Percentiles rank a stretch among this genome's conserved stretches.
These are phyloP conservation scores for Norana najaformis DNA, from an alignment of 2,888 invertebrate genomes.

Conservation along the genomic window DNA sequence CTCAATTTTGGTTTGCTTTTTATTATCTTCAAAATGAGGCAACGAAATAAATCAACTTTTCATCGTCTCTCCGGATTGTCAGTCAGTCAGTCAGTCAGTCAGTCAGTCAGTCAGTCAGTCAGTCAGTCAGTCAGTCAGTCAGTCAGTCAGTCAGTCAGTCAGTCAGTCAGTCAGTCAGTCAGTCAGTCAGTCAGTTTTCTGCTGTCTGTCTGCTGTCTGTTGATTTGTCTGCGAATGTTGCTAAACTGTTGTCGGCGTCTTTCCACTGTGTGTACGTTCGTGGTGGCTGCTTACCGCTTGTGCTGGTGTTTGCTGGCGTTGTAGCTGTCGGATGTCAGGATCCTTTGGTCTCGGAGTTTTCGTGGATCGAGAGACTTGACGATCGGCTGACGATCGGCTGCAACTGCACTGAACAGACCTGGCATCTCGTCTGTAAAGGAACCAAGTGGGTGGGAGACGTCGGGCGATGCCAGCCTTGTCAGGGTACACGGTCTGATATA, in stretches of 20 bases:
- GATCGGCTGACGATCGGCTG: constrained; percentile 29
- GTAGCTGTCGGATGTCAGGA: constrained; percentile 32
- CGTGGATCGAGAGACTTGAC: constrained; percentile 27
- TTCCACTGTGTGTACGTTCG: neutral
- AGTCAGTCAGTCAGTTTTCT: too few relatives aligned
- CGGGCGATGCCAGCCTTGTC: constrained; percentile 37
- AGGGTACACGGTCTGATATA: neutral
- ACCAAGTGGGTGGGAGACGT: constrained; percentile 30
- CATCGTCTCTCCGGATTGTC: too few relatives aligned
- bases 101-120: too few relatives aligned
- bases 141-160: too few relatives aligned
- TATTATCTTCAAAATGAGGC: too few relatives aligned
- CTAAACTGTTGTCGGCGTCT: neutral
- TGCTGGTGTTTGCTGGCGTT: neutral
- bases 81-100: too few relatives aligned
- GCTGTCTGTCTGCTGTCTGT: neutral
- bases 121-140: too few relatives aligned
- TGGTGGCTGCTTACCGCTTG: neutral
- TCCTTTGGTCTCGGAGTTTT: constrained; percentile 9
- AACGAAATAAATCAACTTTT: too few relatives aligned
- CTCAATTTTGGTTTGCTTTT: too few relatives aligned
- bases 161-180: too few relatives aligned
- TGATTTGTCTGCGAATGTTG: neutral
- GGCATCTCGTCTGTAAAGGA: constrained; percentile 31
- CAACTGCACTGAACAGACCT: constrained; percentile 30